phyloP scores from a whole-genome alignment of 2,113 vertebrate genomes.

The Prunella fulvescens region DNA sequence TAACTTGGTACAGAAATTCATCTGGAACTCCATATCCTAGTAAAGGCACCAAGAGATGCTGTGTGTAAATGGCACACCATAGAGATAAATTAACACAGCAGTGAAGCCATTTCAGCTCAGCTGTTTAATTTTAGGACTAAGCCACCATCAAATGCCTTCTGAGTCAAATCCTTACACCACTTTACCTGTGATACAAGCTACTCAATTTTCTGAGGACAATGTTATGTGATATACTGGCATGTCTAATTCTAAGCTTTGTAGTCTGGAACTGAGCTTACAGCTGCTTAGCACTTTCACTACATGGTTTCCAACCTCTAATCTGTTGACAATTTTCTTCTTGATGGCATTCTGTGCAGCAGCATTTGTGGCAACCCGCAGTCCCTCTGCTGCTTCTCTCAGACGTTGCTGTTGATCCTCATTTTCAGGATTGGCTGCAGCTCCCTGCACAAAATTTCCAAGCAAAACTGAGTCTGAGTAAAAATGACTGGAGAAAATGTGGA shows the following conservation, averaged over 20 bases:
- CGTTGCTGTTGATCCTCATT: constrained; percentile 97
- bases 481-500: neutral
- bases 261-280: neutral
- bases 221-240: neutral
- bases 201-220: neutral
- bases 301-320: constrained; percentile 84
- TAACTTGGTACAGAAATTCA: neutral
- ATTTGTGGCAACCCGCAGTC: constrained; percentile 93
- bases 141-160: neutral
- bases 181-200: neutral
- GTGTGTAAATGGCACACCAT: neutral
- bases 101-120: neutral
- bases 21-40: neutral
- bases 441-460: constrained; percentile 69
- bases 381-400: constrained; percentile 93
- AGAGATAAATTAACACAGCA: neutral
- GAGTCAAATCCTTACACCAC: neutral
- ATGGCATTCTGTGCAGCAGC: constrained; percentile 97
- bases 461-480: neutral
- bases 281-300: neutral
- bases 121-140: neutral
- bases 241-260: neutral
- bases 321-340: constrained; percentile 96
- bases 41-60: neutral
- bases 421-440: constrained; percentile 95